phyloP scores from a whole-genome alignment of 2,888 invertebrate species.

The Timema cristinae region DNA sequence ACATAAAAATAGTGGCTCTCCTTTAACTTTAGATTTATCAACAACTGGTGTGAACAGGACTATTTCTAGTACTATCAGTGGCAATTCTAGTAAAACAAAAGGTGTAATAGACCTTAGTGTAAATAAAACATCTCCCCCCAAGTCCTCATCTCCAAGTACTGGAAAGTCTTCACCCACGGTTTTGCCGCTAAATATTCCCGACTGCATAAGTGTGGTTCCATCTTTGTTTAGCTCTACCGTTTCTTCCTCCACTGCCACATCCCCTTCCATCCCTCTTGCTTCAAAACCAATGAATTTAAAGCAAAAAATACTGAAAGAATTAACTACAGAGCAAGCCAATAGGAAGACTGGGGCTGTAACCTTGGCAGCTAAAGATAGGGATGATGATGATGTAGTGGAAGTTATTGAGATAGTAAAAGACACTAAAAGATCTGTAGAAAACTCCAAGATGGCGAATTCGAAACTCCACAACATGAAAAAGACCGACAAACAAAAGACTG shows the following conservation, averaged over 20 bases:
- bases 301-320: conserved; percentile 39
- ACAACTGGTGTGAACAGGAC: conserved; percentile 4
- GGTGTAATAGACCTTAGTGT: conserved; percentile 14
- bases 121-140: conserved; percentile 39
- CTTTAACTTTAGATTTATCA: conserved; percentile 7
- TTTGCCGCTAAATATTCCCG: conserved; percentile 28
- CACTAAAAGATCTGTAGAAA: neutral
- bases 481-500: conserved; percentile 14
- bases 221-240: neutral
- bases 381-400: conserved; percentile 24
- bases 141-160: conserved; percentile 40
- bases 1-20: conserved; percentile 7
- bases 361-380: conserved; percentile 15
- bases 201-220: conserved; percentile 29
- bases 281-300: conserved; percentile 33
- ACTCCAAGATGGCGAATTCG: conserved; percentile 8
- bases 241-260: conserved; percentile 12
- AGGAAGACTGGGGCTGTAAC: conserved; percentile 26
- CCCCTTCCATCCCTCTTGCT: conserved; percentile 8
- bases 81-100: conserved; percentile 11
- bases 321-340: conserved; percentile 30
- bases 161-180: conserved; percentile 12
- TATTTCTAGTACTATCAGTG: neutral
- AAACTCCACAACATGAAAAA: conserved; percentile 14
- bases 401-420: conserved; percentile 26